A percentile compares a stretch with the other conserved stretches of the same genome.
phyloP scores from a whole-genome alignment of 2,888 invertebrate species.

The Cheilosia vulpina region DNA sequence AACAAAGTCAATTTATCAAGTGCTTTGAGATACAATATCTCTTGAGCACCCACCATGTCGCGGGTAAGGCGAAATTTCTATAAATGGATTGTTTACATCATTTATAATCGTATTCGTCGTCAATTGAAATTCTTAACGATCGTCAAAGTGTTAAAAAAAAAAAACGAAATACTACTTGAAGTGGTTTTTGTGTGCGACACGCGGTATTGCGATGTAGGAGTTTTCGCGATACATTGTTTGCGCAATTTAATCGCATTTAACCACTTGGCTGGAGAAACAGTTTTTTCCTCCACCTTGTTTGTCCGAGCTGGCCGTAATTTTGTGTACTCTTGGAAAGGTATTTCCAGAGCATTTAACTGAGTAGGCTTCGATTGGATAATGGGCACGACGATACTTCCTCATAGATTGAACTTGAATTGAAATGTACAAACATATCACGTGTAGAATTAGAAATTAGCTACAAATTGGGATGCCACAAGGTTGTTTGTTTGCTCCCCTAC shows the following conservation, averaged over 20 bases:
- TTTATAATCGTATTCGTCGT: slow-evolving; percentile 39
- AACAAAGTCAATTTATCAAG: slow-evolving; percentile 5
- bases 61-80: slow-evolving; percentile 50
- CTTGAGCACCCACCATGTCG: slow-evolving; percentile 4
- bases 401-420: not conserved
- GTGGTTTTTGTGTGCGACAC: slow-evolving; percentile 7
- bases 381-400: not conserved
- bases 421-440: too few species aligned
- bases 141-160: slow-evolving; percentile 23
- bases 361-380: not conserved
- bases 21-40: slow-evolving; percentile 12
- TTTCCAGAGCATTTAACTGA: not conserved
- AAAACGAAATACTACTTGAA: not conserved
- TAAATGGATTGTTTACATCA: slow-evolving; percentile 70
- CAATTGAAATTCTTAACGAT: slow-evolving; percentile 44
- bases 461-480: not conserved
- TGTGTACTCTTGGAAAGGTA: not conserved
- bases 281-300: not conserved
- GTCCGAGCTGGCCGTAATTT: not conserved
- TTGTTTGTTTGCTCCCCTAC: not conserved
- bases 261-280: not conserved
- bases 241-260: slow-evolving; percentile 29
- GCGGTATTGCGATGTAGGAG: slow-evolving; percentile 11
- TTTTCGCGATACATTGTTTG: slow-evolving; percentile 9
- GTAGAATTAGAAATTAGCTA: too few species aligned